A percentile compares a stretch with the other conserved stretches of the same genome.
Evolutionary conservation across 2,113 vertebrate species (phyloP).

Genomic region (Rattus rattus): DNA sequence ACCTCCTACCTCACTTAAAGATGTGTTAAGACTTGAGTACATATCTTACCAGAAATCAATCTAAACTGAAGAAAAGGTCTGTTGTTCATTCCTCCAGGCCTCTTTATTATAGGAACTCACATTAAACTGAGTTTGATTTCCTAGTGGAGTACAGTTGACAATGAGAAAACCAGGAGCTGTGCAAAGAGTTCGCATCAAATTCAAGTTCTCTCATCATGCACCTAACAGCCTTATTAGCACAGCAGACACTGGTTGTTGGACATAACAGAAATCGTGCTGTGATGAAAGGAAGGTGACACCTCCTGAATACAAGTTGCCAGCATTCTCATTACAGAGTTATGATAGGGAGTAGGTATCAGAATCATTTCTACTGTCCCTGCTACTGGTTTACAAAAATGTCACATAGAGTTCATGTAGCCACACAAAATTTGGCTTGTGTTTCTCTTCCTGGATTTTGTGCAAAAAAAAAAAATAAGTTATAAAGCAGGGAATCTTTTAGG

Average conservation of each 20-base stretch:
- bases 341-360: not conserved
- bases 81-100: conserved; percentile 41
- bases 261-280: conserved; percentile 39
- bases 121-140: conserved; percentile 55
- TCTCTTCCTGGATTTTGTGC: not conserved
- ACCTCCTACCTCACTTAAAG: not conserved
- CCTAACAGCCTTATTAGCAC: conserved; percentile 52
- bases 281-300: conserved; percentile 34
- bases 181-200: conserved; percentile 49
- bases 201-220: conserved; percentile 13
- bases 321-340: conserved; percentile 33
- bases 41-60: conserved; percentile 67
- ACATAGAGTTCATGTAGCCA: not conserved
- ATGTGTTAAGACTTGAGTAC: conserved; percentile 57
- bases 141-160: not conserved
- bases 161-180: conserved; percentile 19
- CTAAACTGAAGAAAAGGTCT: conserved; percentile 48
- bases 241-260: conserved; percentile 5
- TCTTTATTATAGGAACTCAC: conserved; percentile 26
- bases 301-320: conserved; percentile 54
- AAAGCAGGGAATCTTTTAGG: not conserved
- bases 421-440: conserved; percentile 32
- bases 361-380: conserved; percentile 31
- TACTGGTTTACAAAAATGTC: not conserved
- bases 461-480: not conserved